phyloP scores from a whole-genome alignment of 2,113 vertebrate species.

The Sylvicapra grimmia region DNA sequence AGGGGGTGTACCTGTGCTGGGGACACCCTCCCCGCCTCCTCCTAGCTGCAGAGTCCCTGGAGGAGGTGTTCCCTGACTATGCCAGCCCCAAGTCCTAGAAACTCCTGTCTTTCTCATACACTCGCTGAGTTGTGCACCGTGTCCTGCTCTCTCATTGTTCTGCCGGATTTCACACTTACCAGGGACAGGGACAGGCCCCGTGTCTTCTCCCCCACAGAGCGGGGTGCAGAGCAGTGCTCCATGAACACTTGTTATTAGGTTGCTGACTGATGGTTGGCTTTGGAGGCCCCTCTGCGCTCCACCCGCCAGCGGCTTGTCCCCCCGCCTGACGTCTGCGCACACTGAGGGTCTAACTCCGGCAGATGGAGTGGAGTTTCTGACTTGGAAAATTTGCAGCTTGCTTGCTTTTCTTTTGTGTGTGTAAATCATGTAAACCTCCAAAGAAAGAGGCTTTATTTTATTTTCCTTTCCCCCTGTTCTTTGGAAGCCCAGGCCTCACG shows the following conservation, averaged over 20 bases:
- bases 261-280: slow-evolving; percentile 42
- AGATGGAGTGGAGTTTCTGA: slow-evolving; percentile 71
- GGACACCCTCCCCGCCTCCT: not conserved
- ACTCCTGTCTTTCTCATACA: not conserved
- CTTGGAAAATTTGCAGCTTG: slow-evolving; percentile 66
- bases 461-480: slow-evolving; percentile 58
- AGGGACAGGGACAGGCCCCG: not conserved
- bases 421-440: slow-evolving; percentile 67
- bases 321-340: slow-evolving; percentile 29
- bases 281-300: not conserved
- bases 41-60: not conserved
- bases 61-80: not conserved
- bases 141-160: not conserved
- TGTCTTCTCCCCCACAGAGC: not conserved
- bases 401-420: slow-evolving; percentile 71
- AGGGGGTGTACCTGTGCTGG: not conserved
- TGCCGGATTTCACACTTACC: not conserved
- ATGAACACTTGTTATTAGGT: slow-evolving; percentile 53
- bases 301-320: not conserved
- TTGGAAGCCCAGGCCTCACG: slow-evolving; percentile 54
- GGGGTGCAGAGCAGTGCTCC: not conserved
- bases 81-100: not conserved
- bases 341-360: slow-evolving; percentile 58
- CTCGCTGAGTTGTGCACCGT: accelerated
- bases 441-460: slow-evolving; percentile 66